These are phyloP conservation scores for Pinctada fucata DNA, from an alignment of 2,888 invertebrate genomes.

Conservation along the genomic window DNA sequence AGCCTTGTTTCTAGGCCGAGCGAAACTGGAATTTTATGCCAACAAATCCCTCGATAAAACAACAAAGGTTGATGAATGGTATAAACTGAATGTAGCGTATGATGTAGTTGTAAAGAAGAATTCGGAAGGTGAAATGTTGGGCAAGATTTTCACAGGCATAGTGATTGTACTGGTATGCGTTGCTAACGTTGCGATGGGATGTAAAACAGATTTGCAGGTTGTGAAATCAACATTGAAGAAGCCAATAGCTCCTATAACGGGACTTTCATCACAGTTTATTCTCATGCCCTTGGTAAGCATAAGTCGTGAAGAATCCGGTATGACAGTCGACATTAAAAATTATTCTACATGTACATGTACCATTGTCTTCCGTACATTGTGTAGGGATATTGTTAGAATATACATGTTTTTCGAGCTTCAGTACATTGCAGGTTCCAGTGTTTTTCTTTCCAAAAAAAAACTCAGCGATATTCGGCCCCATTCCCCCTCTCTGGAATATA, in stretches of 20 bases:
- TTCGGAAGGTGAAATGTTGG: slow-evolving; percentile 46
- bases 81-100: slow-evolving; percentile 46
- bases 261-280: slow-evolving; percentile 79
- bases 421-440: too few species aligned
- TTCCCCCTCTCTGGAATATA: too few species aligned
- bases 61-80: slow-evolving; percentile 35
- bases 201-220: slow-evolving; percentile 75
- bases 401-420: too few species aligned
- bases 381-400: background rate
- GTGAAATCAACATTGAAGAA: slow-evolving; percentile 76
- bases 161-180: slow-evolving; percentile 61
- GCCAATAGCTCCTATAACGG: slow-evolving; percentile 79
- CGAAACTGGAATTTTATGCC: slow-evolving; percentile 42
- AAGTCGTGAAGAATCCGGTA: background rate
- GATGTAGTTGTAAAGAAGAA: slow-evolving; percentile 53
- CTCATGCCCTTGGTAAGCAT: slow-evolving; percentile 79
- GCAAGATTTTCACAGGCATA: slow-evolving; percentile 57
- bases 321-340: background rate
- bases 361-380: background rate
- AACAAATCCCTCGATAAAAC: slow-evolving; percentile 34
- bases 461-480: too few species aligned
- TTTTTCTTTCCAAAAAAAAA: too few species aligned
- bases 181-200: slow-evolving; percentile 78
- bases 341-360: background rate
- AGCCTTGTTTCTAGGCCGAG: slow-evolving; percentile 53